Percentiles rank a stretch among this genome's conserved stretches.
phyloP scores from a whole-genome alignment of 2,797 vertebrate genomes.

The Poeciliopsis presidionis region DNA sequence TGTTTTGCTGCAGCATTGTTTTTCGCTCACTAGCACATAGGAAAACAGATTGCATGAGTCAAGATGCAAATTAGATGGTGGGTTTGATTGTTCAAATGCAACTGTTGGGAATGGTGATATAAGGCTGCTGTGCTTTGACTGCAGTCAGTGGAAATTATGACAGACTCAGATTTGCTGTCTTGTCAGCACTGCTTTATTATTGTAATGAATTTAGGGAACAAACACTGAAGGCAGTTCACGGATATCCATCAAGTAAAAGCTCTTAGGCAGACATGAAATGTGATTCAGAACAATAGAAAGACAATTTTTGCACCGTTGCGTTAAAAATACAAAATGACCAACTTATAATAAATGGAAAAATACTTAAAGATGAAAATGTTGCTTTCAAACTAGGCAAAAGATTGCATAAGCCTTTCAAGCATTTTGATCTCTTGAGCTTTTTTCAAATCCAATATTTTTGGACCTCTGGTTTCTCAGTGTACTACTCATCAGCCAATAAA shows the following conservation, averaged over 20 bases:
- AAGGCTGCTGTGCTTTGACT: slow-evolving; percentile 37
- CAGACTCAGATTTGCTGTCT: slow-evolving; percentile 19
- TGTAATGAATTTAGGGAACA: slow-evolving; percentile 47
- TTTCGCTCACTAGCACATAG: slow-evolving; percentile 13
- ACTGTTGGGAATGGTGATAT: slow-evolving; percentile 15
- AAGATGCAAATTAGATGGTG: slow-evolving; percentile 43
- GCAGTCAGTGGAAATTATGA: slow-evolving; percentile 21
- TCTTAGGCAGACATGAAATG: slow-evolving; percentile 25
- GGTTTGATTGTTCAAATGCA: slow-evolving; percentile 33
- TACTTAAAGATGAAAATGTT: slow-evolving; percentile 1
- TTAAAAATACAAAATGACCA: slow-evolving; percentile 27
- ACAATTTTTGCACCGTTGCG: slow-evolving; percentile 11
- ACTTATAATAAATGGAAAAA: slow-evolving; percentile 19
- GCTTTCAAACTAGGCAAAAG: slow-evolving; percentile 1
- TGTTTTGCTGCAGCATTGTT: slow-evolving; percentile 34
- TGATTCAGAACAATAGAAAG: slow-evolving; percentile 38
- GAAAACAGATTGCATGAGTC: slow-evolving; percentile 41
- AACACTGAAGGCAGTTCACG: background rate
- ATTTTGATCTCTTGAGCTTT: background rate
- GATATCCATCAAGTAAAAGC: slow-evolving; percentile 7
- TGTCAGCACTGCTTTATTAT: slow-evolving; percentile 53
- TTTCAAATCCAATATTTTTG: background rate
- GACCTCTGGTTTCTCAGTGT: background rate
- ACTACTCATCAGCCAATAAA: background rate
- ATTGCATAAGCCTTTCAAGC: slow-evolving; percentile 7